Percentiles rank a stretch among this genome's conserved stretches.
Evolutionary conservation across 2,797 vertebrate species (phyloP).

Genomic region (Nyctibius grandis): DNA sequence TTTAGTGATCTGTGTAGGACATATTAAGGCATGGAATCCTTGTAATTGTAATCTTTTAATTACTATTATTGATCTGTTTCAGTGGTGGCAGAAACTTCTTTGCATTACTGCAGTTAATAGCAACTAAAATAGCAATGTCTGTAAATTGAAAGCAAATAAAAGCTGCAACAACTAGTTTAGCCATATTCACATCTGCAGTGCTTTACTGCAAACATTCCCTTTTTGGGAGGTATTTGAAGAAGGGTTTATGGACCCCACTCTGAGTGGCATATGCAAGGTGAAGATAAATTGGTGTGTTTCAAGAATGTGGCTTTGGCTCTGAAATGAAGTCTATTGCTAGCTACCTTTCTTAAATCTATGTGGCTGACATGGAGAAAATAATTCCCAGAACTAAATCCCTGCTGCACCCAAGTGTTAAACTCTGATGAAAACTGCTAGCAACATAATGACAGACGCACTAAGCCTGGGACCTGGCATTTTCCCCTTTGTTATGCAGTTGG

Average conservation of each 20-base stretch:
- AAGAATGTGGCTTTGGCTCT: background rate
- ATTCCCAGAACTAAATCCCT: background rate
- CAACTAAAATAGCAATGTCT: background rate
- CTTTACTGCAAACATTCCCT: background rate
- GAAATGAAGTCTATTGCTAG: background rate
- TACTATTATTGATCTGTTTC: background rate
- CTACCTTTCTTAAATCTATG: background rate
- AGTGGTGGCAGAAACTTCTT: background rate
- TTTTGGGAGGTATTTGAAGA: background rate
- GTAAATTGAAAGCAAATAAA: background rate
- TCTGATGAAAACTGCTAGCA: background rate
- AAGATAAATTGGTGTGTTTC: background rate
- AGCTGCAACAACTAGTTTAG: background rate
- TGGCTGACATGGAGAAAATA: background rate
- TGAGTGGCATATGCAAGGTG: background rate
- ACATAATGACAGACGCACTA: fast-evolving
- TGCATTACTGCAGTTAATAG: background rate
- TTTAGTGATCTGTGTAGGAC: background rate
- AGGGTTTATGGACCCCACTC: background rate
- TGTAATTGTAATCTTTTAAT: background rate
- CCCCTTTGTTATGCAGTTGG: background rate
- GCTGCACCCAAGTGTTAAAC: background rate
- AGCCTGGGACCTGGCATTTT: background rate
- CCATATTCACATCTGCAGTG: background rate
- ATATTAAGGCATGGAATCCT: background rate